Evolutionary conservation across 30 jellyfish, hydroid and myxozoan genomes (phyloP).

Genomic region (Hydractinia symbiolongicarpus): DNA sequence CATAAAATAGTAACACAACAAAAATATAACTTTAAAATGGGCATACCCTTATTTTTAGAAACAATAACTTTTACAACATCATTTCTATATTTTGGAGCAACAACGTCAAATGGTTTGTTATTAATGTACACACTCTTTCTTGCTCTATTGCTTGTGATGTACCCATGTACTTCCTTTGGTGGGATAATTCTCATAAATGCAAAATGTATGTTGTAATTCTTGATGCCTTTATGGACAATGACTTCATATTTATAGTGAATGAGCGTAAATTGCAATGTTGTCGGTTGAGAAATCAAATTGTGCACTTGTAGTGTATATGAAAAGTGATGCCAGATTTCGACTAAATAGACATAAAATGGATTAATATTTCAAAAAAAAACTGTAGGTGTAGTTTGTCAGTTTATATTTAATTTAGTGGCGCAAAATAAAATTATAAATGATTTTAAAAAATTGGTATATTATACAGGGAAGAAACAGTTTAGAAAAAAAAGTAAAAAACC

Average conservation of each 20-base stretch:
- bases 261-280: not conserved
- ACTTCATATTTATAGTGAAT: not conserved
- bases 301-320: not conserved
- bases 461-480: no score
- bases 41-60: not conserved
- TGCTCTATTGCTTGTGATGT: not conserved
- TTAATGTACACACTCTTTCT: not conserved
- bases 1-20: no score
- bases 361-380: no score
- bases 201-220: not conserved
- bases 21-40: no score
- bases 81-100: not conserved
- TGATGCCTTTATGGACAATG: conserved; percentile 11
- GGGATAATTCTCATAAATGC: conserved; percentile 5
- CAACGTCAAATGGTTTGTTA: conserved; percentile 7
- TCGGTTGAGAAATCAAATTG: not conserved
- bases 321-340: not conserved
- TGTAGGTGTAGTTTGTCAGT: no score
- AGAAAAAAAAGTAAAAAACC: no score
- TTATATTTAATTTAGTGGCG: no score
- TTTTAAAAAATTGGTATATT: no score
- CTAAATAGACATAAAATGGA: not conserved
- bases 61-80: not conserved
- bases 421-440: no score
- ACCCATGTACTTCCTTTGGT: not conserved